phyloP scores from a whole-genome alignment of 2,113 vertebrate species.

The Oncorhynchus nerka region DNA sequence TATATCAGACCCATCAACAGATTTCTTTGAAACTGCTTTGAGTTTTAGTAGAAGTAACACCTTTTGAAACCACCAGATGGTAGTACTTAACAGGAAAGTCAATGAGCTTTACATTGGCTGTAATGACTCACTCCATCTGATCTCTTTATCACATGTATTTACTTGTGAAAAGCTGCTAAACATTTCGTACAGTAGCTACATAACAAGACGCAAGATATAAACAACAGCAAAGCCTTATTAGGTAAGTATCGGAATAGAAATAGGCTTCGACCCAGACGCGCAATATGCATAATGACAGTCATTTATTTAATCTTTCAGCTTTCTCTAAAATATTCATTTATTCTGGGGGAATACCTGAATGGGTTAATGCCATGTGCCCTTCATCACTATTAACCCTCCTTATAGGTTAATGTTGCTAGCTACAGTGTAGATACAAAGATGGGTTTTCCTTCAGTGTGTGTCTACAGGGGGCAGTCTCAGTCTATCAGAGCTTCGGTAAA shows the following conservation, averaged over 20 bases:
- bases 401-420: not conserved
- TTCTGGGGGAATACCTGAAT: too few relatives aligned
- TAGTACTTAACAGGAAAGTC: slow-evolving; percentile 32
- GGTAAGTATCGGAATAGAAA: too few relatives aligned
- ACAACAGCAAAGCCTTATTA: too few relatives aligned
- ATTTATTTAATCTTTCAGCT: too few relatives aligned
- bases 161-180: not conserved
- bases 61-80: slow-evolving; percentile 53
- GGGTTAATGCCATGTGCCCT: too few relatives aligned
- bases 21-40: not conserved
- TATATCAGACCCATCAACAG: not conserved
- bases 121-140: not conserved
- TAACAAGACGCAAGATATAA: not conserved
- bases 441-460: not conserved
- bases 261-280: too few relatives aligned
- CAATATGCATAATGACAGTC: too few relatives aligned
- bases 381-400: too few relatives aligned
- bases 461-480: slow-evolving; percentile 63
- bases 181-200: not conserved
- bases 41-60: not conserved
- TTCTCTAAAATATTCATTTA: too few relatives aligned
- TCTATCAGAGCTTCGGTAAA: slow-evolving; percentile 24
- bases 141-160: not conserved
- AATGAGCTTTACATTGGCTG: not conserved
- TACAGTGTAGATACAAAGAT: not conserved